A percentile compares a stretch with the other conserved stretches of the same genome.
These are phyloP conservation scores for Thryonomys swinderianus DNA, from an alignment of 2,113 vertebrate species.

Conservation along the genomic window DNA sequence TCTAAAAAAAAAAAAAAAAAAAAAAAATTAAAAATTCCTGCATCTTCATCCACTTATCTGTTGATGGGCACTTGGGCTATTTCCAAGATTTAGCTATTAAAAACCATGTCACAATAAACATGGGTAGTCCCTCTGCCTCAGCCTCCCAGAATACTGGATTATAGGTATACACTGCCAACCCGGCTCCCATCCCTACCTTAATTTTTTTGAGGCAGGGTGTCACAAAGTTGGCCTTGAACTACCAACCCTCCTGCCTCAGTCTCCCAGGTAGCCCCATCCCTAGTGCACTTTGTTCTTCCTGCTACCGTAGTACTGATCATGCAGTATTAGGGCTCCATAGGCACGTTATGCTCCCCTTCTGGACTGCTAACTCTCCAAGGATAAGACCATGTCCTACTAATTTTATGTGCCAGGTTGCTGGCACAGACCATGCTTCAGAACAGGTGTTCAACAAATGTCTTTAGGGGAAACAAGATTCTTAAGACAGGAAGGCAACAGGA, in stretches of 20 bases:
- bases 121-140: background rate
- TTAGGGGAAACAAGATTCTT: slow-evolving; percentile 48
- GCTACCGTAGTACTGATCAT: background rate
- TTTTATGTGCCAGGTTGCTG: background rate
- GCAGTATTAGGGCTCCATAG: background rate
- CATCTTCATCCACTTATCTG: no score
- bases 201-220: background rate
- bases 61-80: no score
- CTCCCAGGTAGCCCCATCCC: background rate
- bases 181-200: background rate
- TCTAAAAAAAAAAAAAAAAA: no score
- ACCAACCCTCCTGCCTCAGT: background rate
- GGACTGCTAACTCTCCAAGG: background rate
- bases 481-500: slow-evolving; percentile 8
- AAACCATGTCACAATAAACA: no score
- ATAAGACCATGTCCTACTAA: background rate
- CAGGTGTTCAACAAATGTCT: slow-evolving; percentile 38
- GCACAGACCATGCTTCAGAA: slow-evolving; percentile 35
- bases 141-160: background rate
- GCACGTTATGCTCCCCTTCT: background rate
- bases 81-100: no score
- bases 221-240: background rate
- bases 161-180: no score
- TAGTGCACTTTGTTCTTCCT: background rate
- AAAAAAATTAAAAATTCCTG: no score